Base-by-base conservation (phyloP, 2,797 vertebrate genomes). In the Trematomus bernacchii region DNA sequence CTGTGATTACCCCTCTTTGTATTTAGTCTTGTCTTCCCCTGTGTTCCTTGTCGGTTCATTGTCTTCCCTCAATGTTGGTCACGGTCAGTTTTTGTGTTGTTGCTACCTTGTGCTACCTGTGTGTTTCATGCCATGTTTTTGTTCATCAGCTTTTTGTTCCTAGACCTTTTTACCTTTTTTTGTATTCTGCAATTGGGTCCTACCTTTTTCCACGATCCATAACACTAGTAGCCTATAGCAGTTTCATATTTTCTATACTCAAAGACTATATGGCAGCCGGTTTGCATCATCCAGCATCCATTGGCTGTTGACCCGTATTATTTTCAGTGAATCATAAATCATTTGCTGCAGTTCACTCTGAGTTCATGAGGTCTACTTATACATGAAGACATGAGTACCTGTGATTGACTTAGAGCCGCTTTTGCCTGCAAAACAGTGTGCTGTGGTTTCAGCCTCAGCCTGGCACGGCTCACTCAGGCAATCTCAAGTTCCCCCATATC, bases 401-500 rank as follows among this genome's bases (percentile, higher is more conserved):
- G 86, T 82, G 84, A 87, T 81, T 85, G 86, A 90, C 89, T 90
- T 89, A 65, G 74, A 84, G 85, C 27, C 69, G 59, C 70, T 71
- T 72, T 88, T 85, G 74, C 86, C 82, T 54, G 50, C 73, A 88
- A 85, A 89, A 76, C 42, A 46, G 43, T 71, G 79, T 48, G 82
- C 51, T 79, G 89, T n/a, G 86, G 88, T 94, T 92, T 86, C 82
- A 89, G 78, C 82, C 84, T 59, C 78, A 85, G 71, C 73, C 89
- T 92, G 92, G 91, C 92, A 89, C 66, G 15, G 71, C 87, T 89
- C 80, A 73, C 86, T 89, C 85, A 71, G 81, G 76, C 81, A 19
- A 59, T 91, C 90, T 94, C 89, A 84, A 62, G 87, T 94, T 94
- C 87, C 89, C 80, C 66, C 86, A 42, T 87, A 86, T 92, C 92